Percentiles rank a stretch among this genome's conserved stretches.
Evolutionary conservation across 1,140 invertebrate genomes (phyloP).

Genomic region (Neodiprion lecontei): DNA sequence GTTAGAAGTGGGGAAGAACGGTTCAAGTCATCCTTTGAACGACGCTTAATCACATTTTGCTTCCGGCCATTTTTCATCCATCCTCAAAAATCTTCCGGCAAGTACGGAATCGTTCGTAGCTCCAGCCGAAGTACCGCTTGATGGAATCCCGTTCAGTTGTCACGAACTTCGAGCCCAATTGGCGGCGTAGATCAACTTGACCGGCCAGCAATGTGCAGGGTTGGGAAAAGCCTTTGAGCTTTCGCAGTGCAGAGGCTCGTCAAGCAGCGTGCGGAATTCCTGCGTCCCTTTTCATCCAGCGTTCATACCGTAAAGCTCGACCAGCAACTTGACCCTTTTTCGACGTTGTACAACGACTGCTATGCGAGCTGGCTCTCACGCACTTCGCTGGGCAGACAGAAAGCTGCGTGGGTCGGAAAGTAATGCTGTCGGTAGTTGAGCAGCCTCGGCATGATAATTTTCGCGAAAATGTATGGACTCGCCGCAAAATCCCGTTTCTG

Average conservation of each 20-base stretch:
- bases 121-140: too few relatives aligned
- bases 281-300: too few relatives aligned
- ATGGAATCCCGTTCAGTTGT: too few relatives aligned
- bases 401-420: background rate
- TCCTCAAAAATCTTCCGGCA: too few relatives aligned
- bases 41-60: too few relatives aligned
- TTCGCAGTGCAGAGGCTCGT: background rate
- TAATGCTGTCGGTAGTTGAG: background rate
- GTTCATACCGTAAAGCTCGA: too few relatives aligned
- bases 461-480: background rate
- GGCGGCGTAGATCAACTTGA: background rate
- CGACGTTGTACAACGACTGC: background rate
- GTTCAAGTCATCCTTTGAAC: too few relatives aligned
- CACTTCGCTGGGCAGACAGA: background rate
- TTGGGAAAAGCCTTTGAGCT: background rate
- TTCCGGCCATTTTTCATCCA: too few relatives aligned
- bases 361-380: background rate
- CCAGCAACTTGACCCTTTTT: background rate
- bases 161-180: background rate
- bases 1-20: too few relatives aligned
- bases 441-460: background rate
- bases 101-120: too few relatives aligned
- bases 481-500: background rate
- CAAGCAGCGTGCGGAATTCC: background rate
- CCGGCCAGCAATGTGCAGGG: background rate